phyloP scores from a whole-genome alignment of 53 echinoderm and acorn worm species.

The Luidia sarsii region DNA sequence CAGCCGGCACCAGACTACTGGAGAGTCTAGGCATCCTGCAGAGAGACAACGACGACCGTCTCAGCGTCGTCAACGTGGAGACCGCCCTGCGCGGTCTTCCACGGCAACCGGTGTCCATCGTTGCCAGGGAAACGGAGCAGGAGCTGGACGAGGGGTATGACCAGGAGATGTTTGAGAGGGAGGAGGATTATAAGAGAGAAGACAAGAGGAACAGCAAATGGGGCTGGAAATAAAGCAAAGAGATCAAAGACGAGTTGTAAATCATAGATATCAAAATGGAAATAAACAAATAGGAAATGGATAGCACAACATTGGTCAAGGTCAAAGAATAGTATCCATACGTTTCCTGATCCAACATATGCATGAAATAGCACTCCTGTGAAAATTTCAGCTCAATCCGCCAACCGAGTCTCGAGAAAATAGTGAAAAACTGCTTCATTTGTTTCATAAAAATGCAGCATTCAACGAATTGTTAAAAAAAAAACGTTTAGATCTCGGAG shows the following conservation, averaged over 20 bases:
- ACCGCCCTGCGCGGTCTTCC: constrained; percentile 82
- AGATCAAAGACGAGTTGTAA: neutral
- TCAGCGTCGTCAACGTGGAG: constrained; percentile 68
- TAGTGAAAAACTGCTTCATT: too few relatives aligned
- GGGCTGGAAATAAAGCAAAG: constrained; percentile 77
- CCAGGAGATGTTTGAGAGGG: constrained; percentile 75
- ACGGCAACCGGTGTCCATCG: constrained; percentile 76
- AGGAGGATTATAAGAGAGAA: constrained; percentile 79
- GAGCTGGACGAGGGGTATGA: constrained; percentile 95
- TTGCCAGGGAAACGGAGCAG: constrained; percentile 75
- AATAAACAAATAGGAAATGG: too few relatives aligned
- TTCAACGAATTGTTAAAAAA: too few relatives aligned
- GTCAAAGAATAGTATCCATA: too few relatives aligned
- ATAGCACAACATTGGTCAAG: too few relatives aligned
- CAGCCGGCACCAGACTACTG: constrained; percentile 73
- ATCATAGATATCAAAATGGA: neutral
- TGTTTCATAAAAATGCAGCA: too few relatives aligned
- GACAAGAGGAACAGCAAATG: constrained; percentile 72
- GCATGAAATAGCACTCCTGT: too few relatives aligned
- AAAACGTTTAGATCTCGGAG: too few relatives aligned
- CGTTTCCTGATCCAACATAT: too few relatives aligned
- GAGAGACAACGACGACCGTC: constrained; percentile 64
- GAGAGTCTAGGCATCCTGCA: constrained; percentile 76
- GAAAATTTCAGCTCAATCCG: too few relatives aligned
- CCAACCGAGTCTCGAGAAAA: too few relatives aligned